Base-by-base conservation (phyloP, 1,140 invertebrate species). In the Ooceraea biroi region DNA sequence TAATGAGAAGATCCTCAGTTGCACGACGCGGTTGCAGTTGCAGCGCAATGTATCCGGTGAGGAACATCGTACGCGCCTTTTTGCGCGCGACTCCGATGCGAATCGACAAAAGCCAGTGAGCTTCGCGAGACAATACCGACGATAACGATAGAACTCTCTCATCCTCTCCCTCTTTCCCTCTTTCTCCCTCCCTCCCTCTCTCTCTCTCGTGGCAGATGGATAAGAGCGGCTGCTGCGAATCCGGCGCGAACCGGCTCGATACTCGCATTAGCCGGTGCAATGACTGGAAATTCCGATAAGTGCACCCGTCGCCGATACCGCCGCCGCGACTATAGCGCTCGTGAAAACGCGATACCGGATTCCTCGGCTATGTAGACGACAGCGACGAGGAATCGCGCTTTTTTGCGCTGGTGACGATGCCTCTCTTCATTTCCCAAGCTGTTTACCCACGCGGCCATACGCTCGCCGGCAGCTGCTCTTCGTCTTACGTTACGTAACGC, bases 231-330 rank as follows among this genome's bases (percentile, higher is more conserved):
- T 77, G 80, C 48, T 41, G 48, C 36, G 72, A 77, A 83, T 83
- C 82, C 48, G 60, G 72, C 46, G 48, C 48, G 25, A 83, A 77
- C 82, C 72, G 72, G 82, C 60, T 83, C 58, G 57, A 74, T 83
- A 65, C 82, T 77, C 82, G 71, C 30, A 83, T 83, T 65, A 83
- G 72, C 48, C 17, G 41, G 82, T 65, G 57, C 82, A 83, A 83
- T 83, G 82, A 83, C 72, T 83, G 76, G 76, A 80, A 80, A 80
- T 80, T 80, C 76, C 25, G 76, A 80, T 80, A 80, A 80, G 76
- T 71, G 8, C n/a, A 63, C 50, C 10, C 36, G 76, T 22, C 22
- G 71, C 14, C 41, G 41, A 22, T 41, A 55, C 14, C 52, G 41
- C 25, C 25, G 63, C 36, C 36, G 30, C 19, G 2, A 19, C 46